Evolutionary conservation across 2,797 vertebrate species (phyloP).

Genomic region (Hydrolagus colliei): DNA sequence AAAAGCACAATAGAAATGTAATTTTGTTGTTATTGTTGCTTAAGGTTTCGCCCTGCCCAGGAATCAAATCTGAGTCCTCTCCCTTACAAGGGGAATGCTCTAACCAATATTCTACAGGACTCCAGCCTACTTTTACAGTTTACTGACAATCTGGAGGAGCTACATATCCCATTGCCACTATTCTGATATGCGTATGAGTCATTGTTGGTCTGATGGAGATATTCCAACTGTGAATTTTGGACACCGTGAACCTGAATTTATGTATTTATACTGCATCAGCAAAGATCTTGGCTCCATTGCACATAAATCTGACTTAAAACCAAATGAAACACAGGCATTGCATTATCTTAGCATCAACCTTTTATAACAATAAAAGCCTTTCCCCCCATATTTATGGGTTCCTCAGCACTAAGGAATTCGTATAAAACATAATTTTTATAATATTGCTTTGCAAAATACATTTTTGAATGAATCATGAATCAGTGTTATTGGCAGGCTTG

Average conservation of each 20-base stretch:
- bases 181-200: neutral
- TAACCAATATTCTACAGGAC: too few species aligned
- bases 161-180: neutral
- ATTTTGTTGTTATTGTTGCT: too few species aligned
- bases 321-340: neutral
- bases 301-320: too few species aligned
- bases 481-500: neutral
- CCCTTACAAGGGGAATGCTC: too few species aligned
- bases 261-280: neutral
- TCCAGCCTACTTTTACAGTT: neutral
- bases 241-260: neutral
- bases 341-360: neutral
- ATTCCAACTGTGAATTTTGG: neutral
- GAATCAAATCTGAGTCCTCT: too few species aligned
- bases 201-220: neutral
- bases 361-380: neutral
- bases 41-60: too few species aligned
- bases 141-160: neutral
- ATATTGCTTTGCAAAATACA: neutral
- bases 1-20: too few species aligned
- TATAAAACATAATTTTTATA: neutral
- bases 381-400: neutral
- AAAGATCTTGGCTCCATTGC: too few species aligned
- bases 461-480: neutral
- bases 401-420: neutral